phyloP scores from a whole-genome alignment of 2,113 vertebrate genomes.

The Xiphorhynchus elegans region DNA sequence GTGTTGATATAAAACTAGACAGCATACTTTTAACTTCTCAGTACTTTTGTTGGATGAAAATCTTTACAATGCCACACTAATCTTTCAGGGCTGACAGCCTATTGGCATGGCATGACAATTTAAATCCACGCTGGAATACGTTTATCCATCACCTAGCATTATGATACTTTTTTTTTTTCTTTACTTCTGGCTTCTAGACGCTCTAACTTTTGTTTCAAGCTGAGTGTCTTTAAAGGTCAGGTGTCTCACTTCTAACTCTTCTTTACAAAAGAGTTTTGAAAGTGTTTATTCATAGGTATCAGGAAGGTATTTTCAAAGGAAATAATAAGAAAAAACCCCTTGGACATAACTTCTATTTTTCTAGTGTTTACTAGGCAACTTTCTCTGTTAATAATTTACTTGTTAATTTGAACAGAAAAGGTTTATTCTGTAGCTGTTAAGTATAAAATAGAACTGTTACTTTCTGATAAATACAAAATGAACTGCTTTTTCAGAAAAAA shows the following conservation, averaged over 20 bases:
- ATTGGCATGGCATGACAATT: conserved; percentile 74
- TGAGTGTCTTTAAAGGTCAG: conserved; percentile 51
- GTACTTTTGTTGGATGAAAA: conserved; percentile 73
- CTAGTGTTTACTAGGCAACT: neutral
- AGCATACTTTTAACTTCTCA: conserved; percentile 73
- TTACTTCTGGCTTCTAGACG: conserved; percentile 52
- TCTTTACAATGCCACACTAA: conserved; percentile 75
- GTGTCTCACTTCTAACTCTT: conserved; percentile 46
- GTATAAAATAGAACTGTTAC: neutral
- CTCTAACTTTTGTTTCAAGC: conserved; percentile 67
- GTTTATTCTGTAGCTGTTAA: neutral
- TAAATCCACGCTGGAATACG: conserved; percentile 72
- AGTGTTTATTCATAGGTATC: conserved; percentile 17
- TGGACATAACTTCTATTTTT: neutral
- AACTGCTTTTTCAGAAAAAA: neutral
- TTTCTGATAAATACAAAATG: neutral
- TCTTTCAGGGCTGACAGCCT: conserved; percentile 75
- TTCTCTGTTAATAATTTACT: neutral
- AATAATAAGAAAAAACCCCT: neutral
- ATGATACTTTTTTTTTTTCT: conserved; percentile 58
- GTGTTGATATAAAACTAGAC: conserved; percentile 75
- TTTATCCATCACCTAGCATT: conserved; percentile 76
- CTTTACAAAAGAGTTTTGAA: conserved; percentile 30
- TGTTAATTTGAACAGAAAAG: neutral
- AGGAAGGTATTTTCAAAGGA: neutral